Base-by-base conservation (phyloP, 2,113 vertebrate genomes). In the Carlito syrichta region DNA sequence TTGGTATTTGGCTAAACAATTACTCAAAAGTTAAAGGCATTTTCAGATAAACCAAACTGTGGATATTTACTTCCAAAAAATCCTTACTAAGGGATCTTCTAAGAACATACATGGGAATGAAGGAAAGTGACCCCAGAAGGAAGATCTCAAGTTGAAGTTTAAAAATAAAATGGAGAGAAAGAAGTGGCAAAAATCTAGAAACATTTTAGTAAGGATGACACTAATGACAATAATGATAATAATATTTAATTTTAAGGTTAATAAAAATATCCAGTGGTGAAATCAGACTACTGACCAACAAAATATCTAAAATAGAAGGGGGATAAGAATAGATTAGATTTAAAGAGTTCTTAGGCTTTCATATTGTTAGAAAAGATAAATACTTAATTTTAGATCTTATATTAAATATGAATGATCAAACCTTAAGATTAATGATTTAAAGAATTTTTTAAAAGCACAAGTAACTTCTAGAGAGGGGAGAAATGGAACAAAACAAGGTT, bases 1-100 rank as follows among this genome's bases (percentile, higher is more conserved):
- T 35, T 13, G 16, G 22, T 0, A 1, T n/a, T 0, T 40, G 2
- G 52, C 8, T 23, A 6, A 38, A 69, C 35, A 25, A 2, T 6
- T 5, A 32, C 25, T 78, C 22, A 6, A 68, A 48, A 16, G 25
- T 38, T 6, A 22, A 32, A 22, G 48, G 23, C 16, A 5, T 56
- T 35, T 43, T 17, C n/a, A 43, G 43, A 23, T 17, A 35, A 40
- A 13, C 13, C 12, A 43, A 43, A 50, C 19, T 8, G 8, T 23
- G 43, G 66, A 11, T 6, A 25, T 52, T 32, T 27, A 52, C 25
- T 14, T 69, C 16, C 60, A 22, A 32, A 56, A n/a, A 20, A 68
- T 2, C 25, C 16, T 60, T 38, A 27, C 4, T 43, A 10, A 43
- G 16, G 25, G 27, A 23, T 4, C 14, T 40, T n/a, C 22, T 40